Base-by-base conservation (phyloP, 2,797 vertebrate species). In the Lacerta agilis region DNA sequence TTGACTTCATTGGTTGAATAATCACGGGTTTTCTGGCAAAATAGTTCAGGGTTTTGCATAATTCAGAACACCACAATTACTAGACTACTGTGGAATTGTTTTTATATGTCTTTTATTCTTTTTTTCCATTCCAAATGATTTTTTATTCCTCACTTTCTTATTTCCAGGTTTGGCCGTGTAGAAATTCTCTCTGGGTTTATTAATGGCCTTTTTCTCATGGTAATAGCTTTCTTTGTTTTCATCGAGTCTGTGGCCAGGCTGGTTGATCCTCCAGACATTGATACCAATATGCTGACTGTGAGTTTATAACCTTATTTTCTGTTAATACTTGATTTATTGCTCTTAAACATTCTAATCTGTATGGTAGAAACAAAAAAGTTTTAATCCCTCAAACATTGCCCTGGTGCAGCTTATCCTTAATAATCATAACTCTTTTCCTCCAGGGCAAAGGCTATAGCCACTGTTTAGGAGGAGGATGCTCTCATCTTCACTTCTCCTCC, bases 131-230 rank as follows among this genome's bases (percentile, higher is more conserved):
- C 5, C 23, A 0, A 89, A 36, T 84, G n/a, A 18, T 64, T 36
- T 79, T 76, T 41, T 76, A 61, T 79, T 45, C n/a, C 67, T 45
- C 23, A 0, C 89, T 8, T 90, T 0, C 91, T 86, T 88, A 20
- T 88, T 95, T 96, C 92, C 95, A 99, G 99, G 87, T 99, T 97
- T 72, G 98, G 98, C 55, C 98, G 98, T 84, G 98, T 99, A 93
- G 99, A 99, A 96, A 99, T 99, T 91, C 98, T 99, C 5, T 99
- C 99, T 82, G 98, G 99, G 64, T 99, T 99, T 96, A 99, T 99
- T 96, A 99, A 99, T 87, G 99, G 98, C 73, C 97, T 99, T 82
- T 99, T 99, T 94, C 97, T 99, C 84, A 98, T 99, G 97, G 99
- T 99, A 94, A 99, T 99, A 94, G 98, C 99, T 81, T 99, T 99